A percentile compares a stretch with the other conserved stretches of the same genome.
Evolutionary conservation across 2,888 invertebrate genomes (phyloP).

Genomic region (Blastobasis lacticolella): DNA sequence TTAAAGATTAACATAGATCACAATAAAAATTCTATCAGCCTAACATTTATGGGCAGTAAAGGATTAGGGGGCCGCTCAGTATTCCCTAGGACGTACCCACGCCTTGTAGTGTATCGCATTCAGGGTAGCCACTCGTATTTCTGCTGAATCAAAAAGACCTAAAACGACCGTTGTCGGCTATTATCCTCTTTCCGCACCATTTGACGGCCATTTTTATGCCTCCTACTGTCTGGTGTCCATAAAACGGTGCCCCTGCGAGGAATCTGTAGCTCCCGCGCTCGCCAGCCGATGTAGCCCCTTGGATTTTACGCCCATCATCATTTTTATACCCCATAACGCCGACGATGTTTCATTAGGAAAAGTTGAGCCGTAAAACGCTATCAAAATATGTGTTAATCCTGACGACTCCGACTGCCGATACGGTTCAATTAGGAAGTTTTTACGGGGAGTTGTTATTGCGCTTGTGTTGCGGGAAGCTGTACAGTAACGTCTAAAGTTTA

Average conservation of each 20-base stretch:
- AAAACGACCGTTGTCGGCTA: constrained; percentile 8
- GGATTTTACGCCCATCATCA: constrained; percentile 33
- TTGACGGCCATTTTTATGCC: constrained; percentile 14
- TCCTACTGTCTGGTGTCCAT: constrained; percentile 14
- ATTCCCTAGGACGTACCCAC: too few species aligned
- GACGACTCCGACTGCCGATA: too few species aligned
- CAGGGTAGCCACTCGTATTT: background rate
- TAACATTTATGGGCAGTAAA: too few species aligned
- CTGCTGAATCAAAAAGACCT: constrained; percentile 7
- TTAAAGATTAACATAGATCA: too few species aligned
- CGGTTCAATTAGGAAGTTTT: too few species aligned
- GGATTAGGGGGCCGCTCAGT: too few species aligned
- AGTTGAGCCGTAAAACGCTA: constrained; percentile 8
- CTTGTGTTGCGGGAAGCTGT: too few species aligned
- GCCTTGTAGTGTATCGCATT: too few species aligned
- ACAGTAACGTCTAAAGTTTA: too few species aligned
- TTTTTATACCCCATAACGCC: constrained; percentile 33
- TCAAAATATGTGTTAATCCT: background rate
- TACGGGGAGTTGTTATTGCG: too few species aligned
- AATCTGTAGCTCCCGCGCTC: constrained; percentile 22
- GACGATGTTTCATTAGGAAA: constrained; percentile 32
- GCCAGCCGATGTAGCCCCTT: constrained; percentile 12
- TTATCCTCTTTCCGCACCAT: constrained; percentile 13
- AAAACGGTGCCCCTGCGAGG: constrained; percentile 15
- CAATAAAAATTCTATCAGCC: too few species aligned